Percentiles rank a stretch among this genome's conserved stretches.
Evolutionary conservation across 2,888 invertebrate species (phyloP).

Genomic region (Philhelius pedissequus): DNA sequence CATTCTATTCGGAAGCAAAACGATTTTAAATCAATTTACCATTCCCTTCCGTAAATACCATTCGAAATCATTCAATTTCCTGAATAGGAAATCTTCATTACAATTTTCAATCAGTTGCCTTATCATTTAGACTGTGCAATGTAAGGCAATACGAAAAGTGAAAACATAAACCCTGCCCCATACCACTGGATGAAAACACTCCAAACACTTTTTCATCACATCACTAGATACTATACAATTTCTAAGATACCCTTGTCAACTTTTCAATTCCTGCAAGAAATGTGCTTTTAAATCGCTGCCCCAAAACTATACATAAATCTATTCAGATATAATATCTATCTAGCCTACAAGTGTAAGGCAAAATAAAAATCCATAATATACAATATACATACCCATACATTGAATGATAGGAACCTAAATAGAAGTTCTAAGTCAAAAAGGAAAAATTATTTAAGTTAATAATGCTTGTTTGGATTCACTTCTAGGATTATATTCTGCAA

Average conservation of each 20-base stretch:
- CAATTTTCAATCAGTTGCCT: background rate
- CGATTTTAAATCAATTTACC: slow-evolving; percentile 4
- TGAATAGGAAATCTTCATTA: slow-evolving; percentile 37
- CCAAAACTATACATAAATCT: background rate
- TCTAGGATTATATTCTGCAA: background rate
- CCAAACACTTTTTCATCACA: slow-evolving; percentile 8
- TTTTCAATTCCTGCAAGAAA: slow-evolving; percentile 36
- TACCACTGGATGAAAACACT: slow-evolving; percentile 7
- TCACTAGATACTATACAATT: background rate
- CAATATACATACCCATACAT: background rate
- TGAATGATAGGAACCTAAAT: no score
- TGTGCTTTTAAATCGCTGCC: slow-evolving; percentile 27
- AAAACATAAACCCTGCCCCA: background rate
- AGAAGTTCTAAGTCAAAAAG: background rate
- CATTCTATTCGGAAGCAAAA: background rate
- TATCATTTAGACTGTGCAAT: background rate
- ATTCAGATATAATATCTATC: background rate
- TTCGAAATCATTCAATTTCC: slow-evolving; percentile 58
- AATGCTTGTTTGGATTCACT: slow-evolving; percentile 40
- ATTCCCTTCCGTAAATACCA: background rate
- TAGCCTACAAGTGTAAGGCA: background rate
- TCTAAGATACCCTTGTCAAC: slow-evolving; percentile 43
- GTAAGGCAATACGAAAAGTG: background rate
- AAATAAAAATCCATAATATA: background rate
- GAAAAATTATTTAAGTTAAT: slow-evolving; percentile 42